Base-by-base conservation (phyloP, 2,888 invertebrate species). In the Congeria kusceri region DNA sequence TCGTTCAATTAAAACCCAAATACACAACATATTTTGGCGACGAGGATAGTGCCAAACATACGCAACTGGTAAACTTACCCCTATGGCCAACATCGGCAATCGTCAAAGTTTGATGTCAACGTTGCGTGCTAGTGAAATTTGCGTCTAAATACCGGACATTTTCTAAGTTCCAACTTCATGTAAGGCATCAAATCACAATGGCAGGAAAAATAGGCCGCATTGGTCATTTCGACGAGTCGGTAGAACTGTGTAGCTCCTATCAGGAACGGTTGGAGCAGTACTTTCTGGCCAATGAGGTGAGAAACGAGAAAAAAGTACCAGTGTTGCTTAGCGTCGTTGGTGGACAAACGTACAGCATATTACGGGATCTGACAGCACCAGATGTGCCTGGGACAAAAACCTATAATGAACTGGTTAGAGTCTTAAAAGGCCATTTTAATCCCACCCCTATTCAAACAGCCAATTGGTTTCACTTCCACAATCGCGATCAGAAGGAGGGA, bases 291-390 rank as follows among this genome's bases (percentile, higher is more conserved):
- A 61, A 49, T 28, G 29, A 69, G 1, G 61, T 69, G 5, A 28
- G 27, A 18, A 28, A 46, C 18, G 49, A 28, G 5, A 69, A 61
- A 49, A 69, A 61, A 49, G 69, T 69, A 0, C 61, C 49, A 3
- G 69, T 49, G 5, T 53, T 69, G 20, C 28, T 69, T 13, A 61
- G 61, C n/a, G 47, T 69, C 1, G n/a, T 69, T 18, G 69, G 69
- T 3, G 46, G 61, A n/a, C 9, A 20, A 20, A 23, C 56, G 18
- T 70, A 62, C 46, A n/a, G 61, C 4, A 32, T 70, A 1, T 18
- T 71, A 11, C 32, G 64, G 46, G 64, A 64, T n/a, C 29, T 56
- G 20, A 57, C 71, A 15, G 29, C 64, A 27, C 64, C 71, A 0
- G 47, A 63, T 18, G n/a, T 44, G 11, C 71, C 62, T 4, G 62